Conservation (phyloP, 1,140 invertebrate genomes). For the Octopus sinensis region DNA sequence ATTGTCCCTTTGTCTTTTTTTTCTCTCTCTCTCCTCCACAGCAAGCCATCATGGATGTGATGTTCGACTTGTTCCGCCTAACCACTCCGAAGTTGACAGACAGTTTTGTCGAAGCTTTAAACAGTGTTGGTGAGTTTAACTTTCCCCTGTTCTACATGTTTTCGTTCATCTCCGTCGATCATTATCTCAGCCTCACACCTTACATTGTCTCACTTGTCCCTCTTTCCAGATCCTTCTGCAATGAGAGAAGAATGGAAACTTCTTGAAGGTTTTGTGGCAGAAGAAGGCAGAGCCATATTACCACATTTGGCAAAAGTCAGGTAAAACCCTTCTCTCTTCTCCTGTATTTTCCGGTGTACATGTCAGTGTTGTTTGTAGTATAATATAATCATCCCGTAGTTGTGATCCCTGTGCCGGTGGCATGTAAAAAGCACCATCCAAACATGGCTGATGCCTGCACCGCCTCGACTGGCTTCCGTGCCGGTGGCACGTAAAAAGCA, state of each 20-base stretch:
- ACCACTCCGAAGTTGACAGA: constrained; percentile 86
- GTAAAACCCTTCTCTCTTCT: constrained; percentile 14
- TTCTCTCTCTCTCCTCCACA: constrained; percentile 54
- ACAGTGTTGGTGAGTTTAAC: constrained; percentile 65
- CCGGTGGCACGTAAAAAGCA: too few species aligned
- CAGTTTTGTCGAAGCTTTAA: constrained; percentile 80
- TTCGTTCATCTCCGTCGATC: too few species aligned
- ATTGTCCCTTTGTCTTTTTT: not conserved
- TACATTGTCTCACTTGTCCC: constrained; percentile 18
- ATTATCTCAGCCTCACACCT: not conserved
- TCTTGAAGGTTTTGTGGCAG: constrained; percentile 86
- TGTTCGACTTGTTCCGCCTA: constrained; percentile 84
- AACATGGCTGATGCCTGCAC: too few species aligned
- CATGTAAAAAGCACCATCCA: too few species aligned
- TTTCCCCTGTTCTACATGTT: too few species aligned
- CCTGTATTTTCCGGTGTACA: not conserved
- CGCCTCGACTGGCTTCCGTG: too few species aligned
- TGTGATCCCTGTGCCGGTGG: too few species aligned
- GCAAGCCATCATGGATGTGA: constrained; percentile 84
- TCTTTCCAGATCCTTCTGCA: constrained; percentile 68
- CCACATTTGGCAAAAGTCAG: constrained; percentile 46
- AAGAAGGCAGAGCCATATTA: constrained; percentile 69
- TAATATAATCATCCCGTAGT: too few species aligned
- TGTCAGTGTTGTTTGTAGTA: too few species aligned
- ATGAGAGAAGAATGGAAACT: constrained; percentile 79